Conservation (phyloP, 1,140 invertebrate species). For the Drosophila cardini region DNA sequence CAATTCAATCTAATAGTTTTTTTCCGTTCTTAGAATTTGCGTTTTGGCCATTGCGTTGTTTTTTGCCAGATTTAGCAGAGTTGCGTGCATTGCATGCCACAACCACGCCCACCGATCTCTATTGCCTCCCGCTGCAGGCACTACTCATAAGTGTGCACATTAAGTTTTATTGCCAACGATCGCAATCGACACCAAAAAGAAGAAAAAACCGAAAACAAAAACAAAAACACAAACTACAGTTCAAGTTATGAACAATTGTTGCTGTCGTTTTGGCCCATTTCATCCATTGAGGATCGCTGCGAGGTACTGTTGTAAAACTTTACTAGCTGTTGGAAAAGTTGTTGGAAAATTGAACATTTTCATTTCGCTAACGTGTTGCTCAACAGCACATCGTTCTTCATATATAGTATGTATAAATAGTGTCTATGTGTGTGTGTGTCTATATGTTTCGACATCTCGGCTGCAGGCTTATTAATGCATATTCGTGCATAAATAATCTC, state of each 20-base stretch:
- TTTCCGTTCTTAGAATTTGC: constrained; percentile 74
- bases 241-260: constrained; percentile 65
- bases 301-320: constrained; percentile 46
- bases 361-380: constrained; percentile 47
- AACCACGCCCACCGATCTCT: constrained; percentile 27
- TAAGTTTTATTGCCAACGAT: constrained; percentile 75
- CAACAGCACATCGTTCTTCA: constrained; percentile 55
- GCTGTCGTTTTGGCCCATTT: constrained; percentile 31
- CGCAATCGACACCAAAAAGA: constrained; percentile 44
- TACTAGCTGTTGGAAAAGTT: constrained; percentile 63
- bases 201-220: not conserved
- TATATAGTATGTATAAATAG: constrained; percentile 7
- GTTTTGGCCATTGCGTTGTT: constrained; percentile 49
- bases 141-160: constrained; percentile 68
- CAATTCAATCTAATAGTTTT: constrained; percentile 80
- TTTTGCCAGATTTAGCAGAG: constrained; percentile 1
- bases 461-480: constrained; percentile 59
- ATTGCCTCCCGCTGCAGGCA: constrained; percentile 5
- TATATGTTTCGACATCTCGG: constrained; percentile 41
- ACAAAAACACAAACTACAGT: constrained; percentile 31
- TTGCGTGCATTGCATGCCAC: constrained; percentile 34
- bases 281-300: constrained; percentile 44
- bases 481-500: constrained; percentile 62
- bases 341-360: constrained; percentile 48
- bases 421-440: not conserved